phyloP scores from a whole-genome alignment of 2,113 vertebrate species.

The Triplophysa tibetana region DNA sequence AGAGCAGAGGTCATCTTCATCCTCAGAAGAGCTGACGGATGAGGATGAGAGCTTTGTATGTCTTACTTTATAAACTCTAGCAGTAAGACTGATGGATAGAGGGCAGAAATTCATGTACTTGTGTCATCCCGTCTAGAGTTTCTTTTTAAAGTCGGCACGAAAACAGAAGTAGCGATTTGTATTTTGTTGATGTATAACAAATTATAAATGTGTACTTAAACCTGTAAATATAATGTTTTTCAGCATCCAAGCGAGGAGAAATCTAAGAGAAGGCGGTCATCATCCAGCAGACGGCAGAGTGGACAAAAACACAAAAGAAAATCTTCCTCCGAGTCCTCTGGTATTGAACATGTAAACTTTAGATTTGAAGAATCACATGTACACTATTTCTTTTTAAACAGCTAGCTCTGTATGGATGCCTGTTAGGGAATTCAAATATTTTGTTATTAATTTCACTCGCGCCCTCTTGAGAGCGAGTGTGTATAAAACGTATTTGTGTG shows the following conservation, averaged over 20 bases:
- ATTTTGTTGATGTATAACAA: too few species aligned
- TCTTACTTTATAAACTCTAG: too few species aligned
- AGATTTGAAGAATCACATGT: neutral
- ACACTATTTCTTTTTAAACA: neutral
- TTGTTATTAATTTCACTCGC: too few species aligned
- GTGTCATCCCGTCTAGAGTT: too few species aligned
- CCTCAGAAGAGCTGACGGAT: conserved; percentile 52
- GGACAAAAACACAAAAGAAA: conserved; percentile 48
- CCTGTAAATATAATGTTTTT: neutral
- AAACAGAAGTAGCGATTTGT: too few species aligned
- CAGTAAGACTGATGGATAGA: too few species aligned
- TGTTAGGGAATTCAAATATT: too few species aligned
- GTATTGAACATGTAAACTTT: conserved; percentile 39
- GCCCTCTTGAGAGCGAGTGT: too few species aligned
- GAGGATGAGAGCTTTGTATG: conserved; percentile 56
- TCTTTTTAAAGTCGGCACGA: too few species aligned
- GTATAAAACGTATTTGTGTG: too few species aligned
- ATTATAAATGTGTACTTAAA: neutral
- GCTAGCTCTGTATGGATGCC: neutral
- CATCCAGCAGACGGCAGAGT: neutral
- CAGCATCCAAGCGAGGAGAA: conserved; percentile 22
- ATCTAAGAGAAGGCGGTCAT: conserved; percentile 23
- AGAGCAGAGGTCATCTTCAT: conserved; percentile 25
- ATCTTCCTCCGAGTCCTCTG: conserved; percentile 52
- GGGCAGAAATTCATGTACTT: too few species aligned